Conservation (phyloP, 2,113 vertebrate species). For the Callionymus lyra region DNA sequence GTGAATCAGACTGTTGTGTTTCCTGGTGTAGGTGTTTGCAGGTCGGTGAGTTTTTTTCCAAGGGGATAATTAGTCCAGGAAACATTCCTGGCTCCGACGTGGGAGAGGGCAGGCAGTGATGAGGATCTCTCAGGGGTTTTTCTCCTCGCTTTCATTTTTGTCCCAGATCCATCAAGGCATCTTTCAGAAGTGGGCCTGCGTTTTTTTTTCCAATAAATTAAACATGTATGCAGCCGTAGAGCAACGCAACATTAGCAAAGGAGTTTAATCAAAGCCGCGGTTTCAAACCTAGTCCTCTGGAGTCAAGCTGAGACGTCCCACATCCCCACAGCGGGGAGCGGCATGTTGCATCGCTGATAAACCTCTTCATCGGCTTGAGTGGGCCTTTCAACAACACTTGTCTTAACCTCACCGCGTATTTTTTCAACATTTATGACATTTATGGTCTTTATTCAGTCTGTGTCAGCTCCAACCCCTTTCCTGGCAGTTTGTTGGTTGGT, state of each 20-base stretch:
- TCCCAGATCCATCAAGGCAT: constrained; percentile 32
- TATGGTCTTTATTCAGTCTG: constrained; percentile 8
- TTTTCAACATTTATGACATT: not conserved
- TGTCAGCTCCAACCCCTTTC: constrained; percentile 20
- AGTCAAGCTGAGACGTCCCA: constrained; percentile 18
- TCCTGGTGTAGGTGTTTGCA: no score
- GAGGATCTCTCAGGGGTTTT: constrained; percentile 26
- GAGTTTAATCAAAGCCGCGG: constrained; percentile 16
- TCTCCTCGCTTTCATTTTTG: constrained; percentile 30
- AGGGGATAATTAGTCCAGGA: constrained; percentile 16
- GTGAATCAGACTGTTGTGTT: no score
- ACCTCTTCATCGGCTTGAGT: no score
- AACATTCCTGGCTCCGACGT: constrained; percentile 8
- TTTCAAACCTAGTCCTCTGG: constrained; percentile 3
- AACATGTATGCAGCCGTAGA: constrained; percentile 30
- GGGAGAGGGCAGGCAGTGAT: constrained; percentile 22
- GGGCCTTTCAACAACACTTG: no score
- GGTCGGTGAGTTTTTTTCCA: constrained; percentile 14
- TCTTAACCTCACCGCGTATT: no score
- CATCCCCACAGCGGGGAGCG: not conserved
- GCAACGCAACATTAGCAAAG: constrained; percentile 13
- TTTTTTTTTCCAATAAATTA: constrained; percentile 14
- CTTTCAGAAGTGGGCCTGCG: constrained; percentile 12
- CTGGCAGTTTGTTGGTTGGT: no score
- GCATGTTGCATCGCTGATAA: no score